Evolutionary conservation across 2,888 invertebrate species (phyloP), one percentile per base, ranked within the genome.

Genomic region (Luperina nickerlii): DNA sequence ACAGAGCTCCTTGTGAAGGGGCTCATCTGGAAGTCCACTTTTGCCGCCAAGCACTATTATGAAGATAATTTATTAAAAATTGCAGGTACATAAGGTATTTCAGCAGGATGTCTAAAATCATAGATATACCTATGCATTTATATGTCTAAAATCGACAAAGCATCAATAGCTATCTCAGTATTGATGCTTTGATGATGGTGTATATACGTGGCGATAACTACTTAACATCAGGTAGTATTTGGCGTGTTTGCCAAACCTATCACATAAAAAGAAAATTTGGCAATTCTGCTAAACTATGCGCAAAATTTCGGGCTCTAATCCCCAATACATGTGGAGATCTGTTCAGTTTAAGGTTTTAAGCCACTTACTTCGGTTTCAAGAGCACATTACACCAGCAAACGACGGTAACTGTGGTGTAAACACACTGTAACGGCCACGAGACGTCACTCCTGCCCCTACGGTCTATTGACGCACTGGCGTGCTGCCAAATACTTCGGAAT

Each of bases 401-500:
- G 88, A 79, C 81, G 83, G 85, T 88, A 88, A 90, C 89, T 84
- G 88, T 86, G 85, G 84, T 90, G 91, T 91, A 90, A 90, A 91
- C 91, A 91, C 89, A 76, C 65, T 76, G 84, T 81, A 81, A 87
- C 85, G 79, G 73, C 78, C 88, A 86, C 84, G 84, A 84, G 88
- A 87, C 89, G 83, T 84, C 88, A 87, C 84, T 80, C 74, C 73
- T 79, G 81, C 85, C 82, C 82, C 83, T 88, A 87, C 89, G 88
- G 86, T 89, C 90, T 90, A 90, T 91, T 89, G 91, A 90, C 91
- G 87, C 87, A 81, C 82, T 92, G 92, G 91, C 90, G 85, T 84
- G 82, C 86, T 78, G 91, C 92, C 92, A 90, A 85, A 83, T 71
- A 84, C 79, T 79, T 80, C 63, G 48, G 70, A 74, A 81, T 70